Evolutionary conservation across 2,888 invertebrate species (phyloP).

Genomic region (Eubasilissa splendida): DNA sequence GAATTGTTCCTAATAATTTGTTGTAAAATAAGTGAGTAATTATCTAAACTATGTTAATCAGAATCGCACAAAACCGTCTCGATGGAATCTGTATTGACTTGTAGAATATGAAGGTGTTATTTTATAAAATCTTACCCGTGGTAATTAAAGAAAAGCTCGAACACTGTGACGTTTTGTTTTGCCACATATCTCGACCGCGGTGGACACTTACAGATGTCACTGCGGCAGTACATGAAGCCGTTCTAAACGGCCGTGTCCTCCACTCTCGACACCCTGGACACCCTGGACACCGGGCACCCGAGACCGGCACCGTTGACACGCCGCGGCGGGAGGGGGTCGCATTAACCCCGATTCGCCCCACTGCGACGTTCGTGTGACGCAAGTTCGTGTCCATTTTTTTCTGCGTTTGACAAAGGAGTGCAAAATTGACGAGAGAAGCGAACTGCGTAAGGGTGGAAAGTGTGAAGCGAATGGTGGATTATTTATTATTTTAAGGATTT

Average conservation of each 20-base stretch:
- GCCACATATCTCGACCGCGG: too few species aligned
- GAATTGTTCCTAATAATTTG: too few species aligned
- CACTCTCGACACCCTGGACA: slow-evolving; percentile 4
- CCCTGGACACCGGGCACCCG: not conserved
- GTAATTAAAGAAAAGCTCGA: too few species aligned
- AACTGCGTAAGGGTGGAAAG: not conserved
- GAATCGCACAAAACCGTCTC: too few species aligned
- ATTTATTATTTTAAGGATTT: not conserved
- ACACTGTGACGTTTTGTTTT: too few species aligned
- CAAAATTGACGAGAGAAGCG: slow-evolving; percentile 10
- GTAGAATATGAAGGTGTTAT: too few species aligned
- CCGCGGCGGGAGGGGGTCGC: not conserved
- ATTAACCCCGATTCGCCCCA: slow-evolving; percentile 30
- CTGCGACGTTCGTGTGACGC: slow-evolving; percentile 11
- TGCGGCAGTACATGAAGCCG: not conserved
- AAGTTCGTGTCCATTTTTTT: slow-evolving; percentile 10
- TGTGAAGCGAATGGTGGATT: not conserved
- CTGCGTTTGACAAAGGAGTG: slow-evolving; percentile 17
- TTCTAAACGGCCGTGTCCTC: slow-evolving; percentile 3
- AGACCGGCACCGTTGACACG: slow-evolving; percentile 22
- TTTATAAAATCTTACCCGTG: too few species aligned
- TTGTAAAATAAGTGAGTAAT: too few species aligned
- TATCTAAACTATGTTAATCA: too few species aligned
- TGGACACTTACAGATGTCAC: too few species aligned
- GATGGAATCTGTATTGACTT: too few species aligned